Evolutionary conservation across 1,140 invertebrate genomes (phyloP).

Genomic region (Megathymus violae): DNA sequence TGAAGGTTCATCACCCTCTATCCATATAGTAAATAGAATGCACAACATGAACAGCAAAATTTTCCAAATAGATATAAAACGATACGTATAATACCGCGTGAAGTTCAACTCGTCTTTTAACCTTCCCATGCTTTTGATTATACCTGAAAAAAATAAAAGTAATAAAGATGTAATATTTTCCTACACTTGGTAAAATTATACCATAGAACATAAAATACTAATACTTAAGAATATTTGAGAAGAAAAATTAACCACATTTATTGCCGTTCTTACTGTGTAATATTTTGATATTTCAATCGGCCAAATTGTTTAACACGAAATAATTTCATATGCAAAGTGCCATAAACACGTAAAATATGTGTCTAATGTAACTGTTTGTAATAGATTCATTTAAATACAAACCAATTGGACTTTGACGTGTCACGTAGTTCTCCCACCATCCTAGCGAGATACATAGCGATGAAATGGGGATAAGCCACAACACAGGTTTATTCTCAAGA

Average conservation of each 20-base stretch:
- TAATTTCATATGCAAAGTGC: too few relatives aligned
- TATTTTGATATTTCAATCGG: too few relatives aligned
- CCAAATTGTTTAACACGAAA: too few relatives aligned
- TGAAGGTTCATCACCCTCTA: conserved; percentile 90
- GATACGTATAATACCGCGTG: conserved; percentile 94
- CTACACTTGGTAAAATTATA: too few relatives aligned
- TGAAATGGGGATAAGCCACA: conserved; percentile 94
- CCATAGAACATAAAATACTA: too few relatives aligned
- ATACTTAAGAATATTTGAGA: too few relatives aligned
- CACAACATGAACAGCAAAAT: conserved; percentile 91
- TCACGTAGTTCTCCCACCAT: conserved; percentile 99
- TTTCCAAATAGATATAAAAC: conserved; percentile 96
- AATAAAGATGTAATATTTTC: too few relatives aligned
- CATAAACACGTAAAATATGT: too few relatives aligned
- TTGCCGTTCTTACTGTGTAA: too few relatives aligned
- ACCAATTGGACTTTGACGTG: conserved; percentile 91
- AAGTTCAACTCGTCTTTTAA: conserved; percentile 92
- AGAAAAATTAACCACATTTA: too few relatives aligned
- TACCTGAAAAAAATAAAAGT: conserved; percentile 82
- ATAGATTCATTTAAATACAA: too few relatives aligned
- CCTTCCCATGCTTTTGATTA: conserved; percentile 91
- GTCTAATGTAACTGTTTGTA: too few relatives aligned
- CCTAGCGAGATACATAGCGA: conserved; percentile 94
- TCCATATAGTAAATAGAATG: conserved; percentile 88
- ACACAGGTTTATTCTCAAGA: conserved; percentile 86